These are phyloP conservation scores for Mellilla xanthometata DNA, from an alignment of 2,888 invertebrate species.

Conservation along the genomic window DNA sequence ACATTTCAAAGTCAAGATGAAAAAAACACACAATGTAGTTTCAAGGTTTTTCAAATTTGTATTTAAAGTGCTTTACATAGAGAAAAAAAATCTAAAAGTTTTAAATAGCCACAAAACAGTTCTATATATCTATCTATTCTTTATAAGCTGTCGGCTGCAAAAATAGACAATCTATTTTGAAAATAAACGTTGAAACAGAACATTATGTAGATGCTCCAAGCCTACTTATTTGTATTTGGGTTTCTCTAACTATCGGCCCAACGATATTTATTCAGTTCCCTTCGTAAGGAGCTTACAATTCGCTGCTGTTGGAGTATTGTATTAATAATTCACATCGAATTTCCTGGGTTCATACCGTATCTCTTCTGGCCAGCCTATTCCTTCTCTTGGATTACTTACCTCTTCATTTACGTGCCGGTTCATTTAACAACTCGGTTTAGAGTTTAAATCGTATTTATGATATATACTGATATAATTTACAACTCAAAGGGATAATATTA, in stretches of 20 bases:
- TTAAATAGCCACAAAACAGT: too few species aligned
- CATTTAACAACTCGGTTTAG: slow-evolving; percentile 17
- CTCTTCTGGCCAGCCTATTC: slow-evolving; percentile 65
- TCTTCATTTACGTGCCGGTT: slow-evolving; percentile 42
- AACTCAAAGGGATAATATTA: slow-evolving; percentile 7
- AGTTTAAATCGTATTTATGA: slow-evolving; percentile 2
- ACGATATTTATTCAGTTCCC: slow-evolving; percentile 70
- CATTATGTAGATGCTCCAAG: slow-evolving; percentile 30
- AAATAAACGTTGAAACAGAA: slow-evolving; percentile 28
- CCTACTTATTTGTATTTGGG: slow-evolving; percentile 40
- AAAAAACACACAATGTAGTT: too few species aligned
- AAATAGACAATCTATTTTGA: slow-evolving; percentile 18
- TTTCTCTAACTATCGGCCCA: slow-evolving; percentile 50
- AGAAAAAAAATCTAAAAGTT: too few species aligned
- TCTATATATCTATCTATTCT: background rate
- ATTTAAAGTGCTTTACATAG: too few species aligned
- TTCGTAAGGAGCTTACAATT: slow-evolving; percentile 75
- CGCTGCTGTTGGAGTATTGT: slow-evolving; percentile 65
- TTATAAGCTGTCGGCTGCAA: background rate
- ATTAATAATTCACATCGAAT: slow-evolving; percentile 74
- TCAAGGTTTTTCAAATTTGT: too few species aligned
- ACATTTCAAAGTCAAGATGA: too few species aligned
- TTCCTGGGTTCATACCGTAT: slow-evolving; percentile 58
- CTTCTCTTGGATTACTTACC: slow-evolving; percentile 52
- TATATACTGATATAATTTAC: slow-evolving; percentile 1